Conservation (phyloP, 2,888 invertebrate species). For the Hofmannophila pseudospretella region DNA sequence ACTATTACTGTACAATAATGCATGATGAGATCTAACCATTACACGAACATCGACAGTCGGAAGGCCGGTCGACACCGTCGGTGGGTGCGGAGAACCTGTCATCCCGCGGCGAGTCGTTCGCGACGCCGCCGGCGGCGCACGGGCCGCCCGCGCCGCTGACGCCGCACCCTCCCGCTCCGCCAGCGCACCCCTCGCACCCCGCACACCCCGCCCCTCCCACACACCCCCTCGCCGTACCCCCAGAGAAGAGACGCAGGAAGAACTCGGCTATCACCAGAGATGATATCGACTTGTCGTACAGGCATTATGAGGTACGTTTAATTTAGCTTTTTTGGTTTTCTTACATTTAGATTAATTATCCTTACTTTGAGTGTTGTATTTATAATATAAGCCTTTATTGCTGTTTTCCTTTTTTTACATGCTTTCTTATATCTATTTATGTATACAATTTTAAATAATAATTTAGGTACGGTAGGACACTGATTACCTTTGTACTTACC, state of each 20-base stretch:
- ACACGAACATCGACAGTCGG: conserved; percentile 59
- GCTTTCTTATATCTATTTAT: too few species aligned
- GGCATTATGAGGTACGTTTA: conserved; percentile 59
- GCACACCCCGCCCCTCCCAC: conserved; percentile 27
- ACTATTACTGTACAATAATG: too few species aligned
- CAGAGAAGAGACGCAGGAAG: conserved; percentile 68
- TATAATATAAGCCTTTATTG: too few species aligned
- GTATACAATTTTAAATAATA: too few species aligned
- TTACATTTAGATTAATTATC: too few species aligned
- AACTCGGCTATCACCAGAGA: conserved; percentile 62
- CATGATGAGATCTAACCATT: too few species aligned
- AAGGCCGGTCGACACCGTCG: conserved; percentile 68
- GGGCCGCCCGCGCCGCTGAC: conserved; percentile 40
- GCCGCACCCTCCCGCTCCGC: conserved; percentile 42
- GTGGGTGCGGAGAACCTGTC: conserved; percentile 70
- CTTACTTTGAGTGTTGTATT: too few species aligned
- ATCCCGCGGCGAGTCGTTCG: conserved; percentile 59
- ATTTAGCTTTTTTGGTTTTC: too few species aligned
- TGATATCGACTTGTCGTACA: conserved; percentile 55
- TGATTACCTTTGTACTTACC: too few species aligned
- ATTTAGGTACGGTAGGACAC: too few species aligned
- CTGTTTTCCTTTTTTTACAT: too few species aligned
- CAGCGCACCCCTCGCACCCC: conserved; percentile 21
- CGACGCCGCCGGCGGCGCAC: conserved; percentile 61
- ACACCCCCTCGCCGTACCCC: conserved; percentile 35